Evolutionary conservation across 2,888 invertebrate genomes (phyloP), one percentile per base, ranked within the genome.

Genomic region (Chymomyza fuscimana): DNA sequence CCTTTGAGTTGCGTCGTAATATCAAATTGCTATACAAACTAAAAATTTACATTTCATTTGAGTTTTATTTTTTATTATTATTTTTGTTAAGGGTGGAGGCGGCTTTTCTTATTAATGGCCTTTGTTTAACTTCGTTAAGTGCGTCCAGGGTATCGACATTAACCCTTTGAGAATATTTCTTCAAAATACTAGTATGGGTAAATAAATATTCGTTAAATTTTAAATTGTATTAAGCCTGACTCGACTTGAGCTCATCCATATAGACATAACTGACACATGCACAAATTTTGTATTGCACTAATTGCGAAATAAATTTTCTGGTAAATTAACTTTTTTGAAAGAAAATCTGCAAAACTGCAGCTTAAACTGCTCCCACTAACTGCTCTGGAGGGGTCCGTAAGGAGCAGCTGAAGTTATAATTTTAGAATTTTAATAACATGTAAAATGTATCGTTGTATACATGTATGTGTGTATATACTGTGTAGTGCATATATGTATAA

Each of bases 241-340:
- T 22, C 22, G 15, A 19, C 22, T 12, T 58, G 16, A 58, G 15
- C 9, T 46, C 1, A 0, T 50, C 4, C 62, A 62, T 46, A 40
- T 40, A 15, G 12, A 63, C 16, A 5, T 32, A 4, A 3, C 22
- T 22, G 22, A 78, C 79, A 72, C 78, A 78, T 76, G 78, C 69
- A 70, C 70, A 74, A 72, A 70, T 82, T 79, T 75, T 74, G 76
- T 89, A 83, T 82, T 86, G 76, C 70, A 82, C 87, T 89, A 89
- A 89, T 89, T 89, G 85, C 81, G 79, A 79, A 87, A 79, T 82
- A 84, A 82, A 89, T 87, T 89, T 89, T 89, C 89, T 86, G 80
- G 70, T 88, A 81, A 82, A 89, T 89, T 89, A 89, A 84, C 88
- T 89, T 81, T 69, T 78, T 73, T 67, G 67, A 19, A 64, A 54